A percentile compares a stretch with the other conserved stretches of the same genome.
These are phyloP conservation scores for Andrena flavipes DNA, from an alignment of 2,888 invertebrate species.

Conservation along the genomic window DNA sequence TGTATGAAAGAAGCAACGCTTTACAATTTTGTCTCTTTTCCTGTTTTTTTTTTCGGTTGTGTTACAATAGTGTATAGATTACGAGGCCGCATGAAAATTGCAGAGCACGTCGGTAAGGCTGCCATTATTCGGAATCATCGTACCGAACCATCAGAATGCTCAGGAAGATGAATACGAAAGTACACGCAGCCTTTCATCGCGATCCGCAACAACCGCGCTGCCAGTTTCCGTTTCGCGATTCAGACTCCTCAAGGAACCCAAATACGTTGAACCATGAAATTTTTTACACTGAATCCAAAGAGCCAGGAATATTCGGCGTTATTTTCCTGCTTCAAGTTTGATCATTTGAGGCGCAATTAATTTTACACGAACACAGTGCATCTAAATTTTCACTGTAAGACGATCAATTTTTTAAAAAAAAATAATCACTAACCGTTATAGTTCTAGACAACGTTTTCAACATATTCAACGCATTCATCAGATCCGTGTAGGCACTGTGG, in stretches of 20 bases:
- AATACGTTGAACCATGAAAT: background rate
- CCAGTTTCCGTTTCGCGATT: slow-evolving; percentile 28
- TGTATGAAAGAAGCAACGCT: slow-evolving; percentile 20
- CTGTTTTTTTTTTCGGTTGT: slow-evolving; percentile 13
- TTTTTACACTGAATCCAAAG: background rate
- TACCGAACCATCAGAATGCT: slow-evolving; percentile 44
- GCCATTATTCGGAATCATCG: slow-evolving; percentile 53
- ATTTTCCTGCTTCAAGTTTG: too few species aligned
- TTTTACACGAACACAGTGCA: too few species aligned
- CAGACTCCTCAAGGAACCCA: slow-evolving; percentile 25
- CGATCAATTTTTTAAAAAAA: too few species aligned
- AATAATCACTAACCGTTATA: too few species aligned
- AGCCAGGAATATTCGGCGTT: background rate
- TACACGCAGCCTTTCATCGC: slow-evolving; percentile 38
- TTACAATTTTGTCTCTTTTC: slow-evolving; percentile 27
- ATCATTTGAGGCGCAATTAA: too few species aligned
- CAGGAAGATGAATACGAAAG: slow-evolving; percentile 48
- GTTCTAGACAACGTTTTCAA: too few species aligned
- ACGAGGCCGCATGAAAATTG: slow-evolving; percentile 45
- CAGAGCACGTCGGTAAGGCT: slow-evolving; percentile 34
- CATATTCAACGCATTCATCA: too few species aligned
- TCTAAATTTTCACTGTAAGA: too few species aligned
- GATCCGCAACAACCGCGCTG: slow-evolving; percentile 50
- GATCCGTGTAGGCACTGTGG: too few species aligned
- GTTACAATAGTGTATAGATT: slow-evolving; percentile 47